Conservation (phyloP, 2,113 vertebrate genomes). For the Ammodytes dubius region DNA sequence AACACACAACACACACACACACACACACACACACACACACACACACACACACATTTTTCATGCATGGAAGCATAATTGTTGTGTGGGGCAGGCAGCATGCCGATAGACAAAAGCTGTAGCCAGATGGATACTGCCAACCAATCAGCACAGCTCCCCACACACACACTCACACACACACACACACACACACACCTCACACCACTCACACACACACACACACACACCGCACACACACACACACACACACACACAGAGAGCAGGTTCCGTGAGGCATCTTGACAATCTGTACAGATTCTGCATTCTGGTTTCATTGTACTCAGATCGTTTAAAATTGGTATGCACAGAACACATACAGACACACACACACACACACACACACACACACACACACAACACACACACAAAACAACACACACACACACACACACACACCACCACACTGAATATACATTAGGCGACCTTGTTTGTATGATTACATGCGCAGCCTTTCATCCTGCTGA, state of each 20-base stretch:
- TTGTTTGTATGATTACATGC: constrained; percentile 49
- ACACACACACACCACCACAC: constrained; percentile 16
- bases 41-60: constrained; percentile 32
- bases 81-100: constrained; percentile 56
- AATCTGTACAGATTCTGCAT: not conserved
- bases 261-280: constrained; percentile 6
- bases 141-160: constrained; percentile 28
- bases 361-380: not conserved
- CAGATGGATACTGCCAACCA: constrained; percentile 48
- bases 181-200: not conserved
- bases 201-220: not conserved
- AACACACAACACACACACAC: constrained; percentile 16
- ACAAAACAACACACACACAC: not conserved
- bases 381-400: constrained; percentile 8
- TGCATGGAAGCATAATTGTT: constrained; percentile 50
- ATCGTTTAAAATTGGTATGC: not conserved
- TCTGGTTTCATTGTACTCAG: not conserved
- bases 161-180: not conserved
- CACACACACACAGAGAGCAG: constrained; percentile 9
- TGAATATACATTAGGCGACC: not conserved
- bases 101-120: constrained; percentile 53
- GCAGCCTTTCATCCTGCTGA: constrained; percentile 26
- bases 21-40: constrained; percentile 29
- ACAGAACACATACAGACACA: constrained; percentile 9
- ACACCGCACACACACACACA: not conserved